These are phyloP conservation scores for Halichondria panicea DNA, from an alignment of 37 sponge, comb jelly and placozoan species.

Conservation along the genomic window DNA sequence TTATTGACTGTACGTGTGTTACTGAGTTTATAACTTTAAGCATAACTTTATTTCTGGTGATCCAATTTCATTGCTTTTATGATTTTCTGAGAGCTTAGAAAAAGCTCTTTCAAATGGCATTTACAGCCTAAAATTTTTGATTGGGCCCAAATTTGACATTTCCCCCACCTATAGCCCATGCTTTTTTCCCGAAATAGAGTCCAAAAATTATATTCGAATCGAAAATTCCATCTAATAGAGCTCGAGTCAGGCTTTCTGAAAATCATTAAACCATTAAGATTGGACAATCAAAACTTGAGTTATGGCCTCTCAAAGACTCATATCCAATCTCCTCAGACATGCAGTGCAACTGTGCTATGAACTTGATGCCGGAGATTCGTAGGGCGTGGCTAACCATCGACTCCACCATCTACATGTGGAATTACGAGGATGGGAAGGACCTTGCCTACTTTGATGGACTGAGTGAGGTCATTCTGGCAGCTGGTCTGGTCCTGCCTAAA, in stretches of 20 bases:
- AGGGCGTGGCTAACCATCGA: constrained; percentile 97
- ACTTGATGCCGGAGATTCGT: constrained; percentile 85
- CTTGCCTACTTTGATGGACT: constrained; percentile 98
- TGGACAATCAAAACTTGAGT: background rate
- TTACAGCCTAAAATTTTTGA: too few relatives aligned
- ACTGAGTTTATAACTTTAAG: too few relatives aligned
- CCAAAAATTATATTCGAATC: too few relatives aligned
- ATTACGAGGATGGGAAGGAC: constrained; percentile 90
- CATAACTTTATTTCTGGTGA: too few relatives aligned
- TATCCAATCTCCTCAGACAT: constrained; percentile 70
- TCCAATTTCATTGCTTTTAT: too few relatives aligned
- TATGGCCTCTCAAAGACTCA: background rate
- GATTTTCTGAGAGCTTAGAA: too few relatives aligned
- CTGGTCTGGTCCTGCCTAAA: constrained; percentile 84
- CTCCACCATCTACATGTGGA: constrained; percentile 94
- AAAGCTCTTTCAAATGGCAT: too few relatives aligned
- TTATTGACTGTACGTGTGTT: too few relatives aligned
- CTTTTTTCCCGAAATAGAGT: too few relatives aligned
- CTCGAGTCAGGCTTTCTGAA: background rate
- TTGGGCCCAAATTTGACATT: too few relatives aligned
- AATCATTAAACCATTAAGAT: background rate
- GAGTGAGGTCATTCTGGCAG: constrained; percentile 90
- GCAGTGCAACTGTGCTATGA: constrained; percentile 96
- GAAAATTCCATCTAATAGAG: too few relatives aligned
- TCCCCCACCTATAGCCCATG: too few relatives aligned